A percentile compares a stretch with the other conserved stretches of the same genome.
Evolutionary conservation across 2,888 invertebrate species (phyloP).

Genomic region (Lithophane leautieri): DNA sequence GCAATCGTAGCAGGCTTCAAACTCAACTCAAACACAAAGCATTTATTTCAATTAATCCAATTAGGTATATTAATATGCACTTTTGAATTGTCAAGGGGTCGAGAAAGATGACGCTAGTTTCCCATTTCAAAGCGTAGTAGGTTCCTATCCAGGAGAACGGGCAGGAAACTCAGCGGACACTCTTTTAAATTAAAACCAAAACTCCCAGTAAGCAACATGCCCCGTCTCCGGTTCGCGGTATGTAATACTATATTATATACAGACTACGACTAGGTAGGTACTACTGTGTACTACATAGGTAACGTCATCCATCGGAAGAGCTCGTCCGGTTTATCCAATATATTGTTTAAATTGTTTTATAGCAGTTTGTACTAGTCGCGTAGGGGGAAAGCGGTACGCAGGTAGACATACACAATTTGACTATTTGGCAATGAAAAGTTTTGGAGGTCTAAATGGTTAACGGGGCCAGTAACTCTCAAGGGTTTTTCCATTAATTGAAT

Average conservation of each 20-base stretch:
- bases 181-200: background rate
- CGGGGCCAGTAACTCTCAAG: background rate
- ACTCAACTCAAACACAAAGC: no score
- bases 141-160: background rate
- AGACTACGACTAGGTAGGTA: background rate
- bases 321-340: slow-evolving; percentile 45
- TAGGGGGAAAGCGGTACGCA: slow-evolving; percentile 25
- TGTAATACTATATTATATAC: background rate
- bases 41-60: no score
- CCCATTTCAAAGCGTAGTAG: no score
- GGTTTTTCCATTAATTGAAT: background rate
- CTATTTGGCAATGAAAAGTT: slow-evolving; percentile 2
- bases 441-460: background rate
- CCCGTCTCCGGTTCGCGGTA: background rate
- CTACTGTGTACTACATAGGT: background rate
- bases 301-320: slow-evolving; percentile 46
- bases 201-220: background rate
- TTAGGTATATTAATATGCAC: no score
- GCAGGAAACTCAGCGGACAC: background rate
- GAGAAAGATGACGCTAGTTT: no score
- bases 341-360: slow-evolving; percentile 44
- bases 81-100: no score
- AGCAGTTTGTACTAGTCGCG: slow-evolving; percentile 1
- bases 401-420: slow-evolving; percentile 10
- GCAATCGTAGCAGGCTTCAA: no score